Evolutionary conservation across 2,797 vertebrate genomes (phyloP).

Genomic region (Sebastes hubbsi): DNA sequence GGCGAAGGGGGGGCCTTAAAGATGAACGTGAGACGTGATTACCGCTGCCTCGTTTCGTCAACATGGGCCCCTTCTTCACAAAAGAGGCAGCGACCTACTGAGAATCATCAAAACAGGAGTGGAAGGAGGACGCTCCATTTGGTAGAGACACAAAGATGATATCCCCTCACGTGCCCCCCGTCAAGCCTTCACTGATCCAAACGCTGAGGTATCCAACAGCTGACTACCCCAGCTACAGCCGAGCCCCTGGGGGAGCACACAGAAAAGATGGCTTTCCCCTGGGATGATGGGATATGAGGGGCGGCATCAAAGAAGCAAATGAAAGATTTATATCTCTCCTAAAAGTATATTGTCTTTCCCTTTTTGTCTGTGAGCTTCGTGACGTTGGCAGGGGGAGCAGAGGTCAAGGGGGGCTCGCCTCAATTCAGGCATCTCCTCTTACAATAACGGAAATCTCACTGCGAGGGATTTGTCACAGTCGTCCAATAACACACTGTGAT

Average conservation of each 20-base stretch:
- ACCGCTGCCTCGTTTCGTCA: constrained; percentile 20
- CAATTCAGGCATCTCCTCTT: constrained; percentile 33
- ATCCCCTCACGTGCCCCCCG: constrained; percentile 35
- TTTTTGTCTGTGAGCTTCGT: constrained; percentile 35
- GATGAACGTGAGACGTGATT: constrained; percentile 25
- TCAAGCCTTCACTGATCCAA: constrained; percentile 16
- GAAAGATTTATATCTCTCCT: constrained; percentile 68
- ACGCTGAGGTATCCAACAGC: constrained; percentile 53
- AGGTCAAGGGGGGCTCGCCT: constrained; percentile 54
- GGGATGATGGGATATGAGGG: constrained; percentile 52
- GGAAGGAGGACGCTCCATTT: constrained; percentile 54
- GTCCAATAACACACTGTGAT: constrained; percentile 23
- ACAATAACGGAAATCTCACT: constrained; percentile 58
- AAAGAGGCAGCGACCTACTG: constrained; percentile 63
- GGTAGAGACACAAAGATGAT: constrained; percentile 50
- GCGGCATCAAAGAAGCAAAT: constrained; percentile 57
- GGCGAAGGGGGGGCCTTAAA: neutral
- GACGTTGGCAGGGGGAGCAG: constrained; percentile 51
- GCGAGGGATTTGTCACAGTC: constrained; percentile 40
- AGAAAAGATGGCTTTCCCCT: constrained; percentile 58
- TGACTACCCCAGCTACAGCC: constrained; percentile 65
- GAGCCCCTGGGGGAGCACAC: constrained; percentile 43
- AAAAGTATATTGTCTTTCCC: constrained; percentile 36
- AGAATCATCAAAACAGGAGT: constrained; percentile 46
- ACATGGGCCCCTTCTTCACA: constrained; percentile 52